Base-by-base conservation (phyloP, 2,888 invertebrate genomes). In the Gisinianus flammeolus region DNA sequence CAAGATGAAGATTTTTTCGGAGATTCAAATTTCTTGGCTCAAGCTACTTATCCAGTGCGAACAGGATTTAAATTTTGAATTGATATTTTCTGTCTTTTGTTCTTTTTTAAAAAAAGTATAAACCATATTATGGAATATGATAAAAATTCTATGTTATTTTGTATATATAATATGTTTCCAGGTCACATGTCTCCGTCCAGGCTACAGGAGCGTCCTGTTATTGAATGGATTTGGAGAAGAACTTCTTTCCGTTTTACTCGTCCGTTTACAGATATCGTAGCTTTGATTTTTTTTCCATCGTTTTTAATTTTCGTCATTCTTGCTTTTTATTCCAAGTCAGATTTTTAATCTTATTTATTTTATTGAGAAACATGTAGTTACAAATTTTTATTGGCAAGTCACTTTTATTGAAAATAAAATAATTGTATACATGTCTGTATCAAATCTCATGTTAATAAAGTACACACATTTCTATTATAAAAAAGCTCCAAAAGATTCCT, bases 1-100 rank as follows among this genome's bases (percentile, higher is more conserved):
- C 93, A 95, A 87, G 96, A 97, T 87, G 97, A 96, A 87, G 98
- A 98, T 86, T 94, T 96, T 89, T 98, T 98, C 88, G 96, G 96
- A 0, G 97, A 97, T 85, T 93, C 92, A 16, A 96, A 96, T 88
- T 97, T 98, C 87, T 93, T 98, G 79, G 98, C 98, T 0, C 98
- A 99, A 88, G 96, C 96, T 62, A 95, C 96, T 16, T 97, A 92
- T 88, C 96, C 98, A 0, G 90, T 97, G 85, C 88, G 8, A 22
- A n/a, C 58, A 2, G n/a, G n/a, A n/a, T n/a, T n/a, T n/a, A n/a
- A n/a, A n/a, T n/a, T n/a, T n/a, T n/a, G n/a, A n/a, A n/a, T n/a
- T n/a, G n/a, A n/a, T n/a, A n/a, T n/a, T n/a, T n/a, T n/a, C 1
- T 58, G 8, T 58, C 2, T 4, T 44, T 44, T 4, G 19, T 44